Conservation (phyloP, 2,888 invertebrate genomes). For the Coenonympha arcania region DNA sequence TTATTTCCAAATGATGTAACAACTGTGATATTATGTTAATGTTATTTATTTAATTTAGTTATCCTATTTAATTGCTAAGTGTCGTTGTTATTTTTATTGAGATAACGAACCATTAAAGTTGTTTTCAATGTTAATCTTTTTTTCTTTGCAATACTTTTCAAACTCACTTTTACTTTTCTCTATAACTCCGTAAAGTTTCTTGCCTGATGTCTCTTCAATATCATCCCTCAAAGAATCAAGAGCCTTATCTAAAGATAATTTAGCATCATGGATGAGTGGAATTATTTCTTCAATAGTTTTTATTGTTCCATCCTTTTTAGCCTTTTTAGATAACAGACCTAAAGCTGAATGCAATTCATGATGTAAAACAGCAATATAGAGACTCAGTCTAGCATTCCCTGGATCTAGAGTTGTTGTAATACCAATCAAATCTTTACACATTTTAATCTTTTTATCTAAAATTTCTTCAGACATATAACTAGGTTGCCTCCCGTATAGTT, state of each 20-base stretch:
- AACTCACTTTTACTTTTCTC: constrained; percentile 50
- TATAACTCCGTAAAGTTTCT: constrained; percentile 66
- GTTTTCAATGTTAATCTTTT: constrained; percentile 20
- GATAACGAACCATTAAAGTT: no score
- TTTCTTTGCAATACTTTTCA: constrained; percentile 21
- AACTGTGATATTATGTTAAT: constrained; percentile 36
- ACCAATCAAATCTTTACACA: constrained; percentile 78
- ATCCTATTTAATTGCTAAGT: constrained; percentile 5
- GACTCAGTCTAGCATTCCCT: constrained; percentile 79
- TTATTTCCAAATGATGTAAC: constrained; percentile 19
- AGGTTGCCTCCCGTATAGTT: constrained; percentile 82
- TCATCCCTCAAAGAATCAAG: constrained; percentile 67
- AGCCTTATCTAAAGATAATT: constrained; percentile 57
- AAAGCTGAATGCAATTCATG: constrained; percentile 79
- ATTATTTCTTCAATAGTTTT: constrained; percentile 54
- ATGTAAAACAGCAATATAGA: constrained; percentile 84
- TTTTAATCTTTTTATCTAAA: constrained; percentile 77
- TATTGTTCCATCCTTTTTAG: constrained; percentile 42
- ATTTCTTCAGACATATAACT: constrained; percentile 77
- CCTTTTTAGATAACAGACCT: constrained; percentile 63
- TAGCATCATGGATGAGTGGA: constrained; percentile 59
- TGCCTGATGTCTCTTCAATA: constrained; percentile 69
- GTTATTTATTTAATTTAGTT: neutral
- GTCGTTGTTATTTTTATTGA: no score
- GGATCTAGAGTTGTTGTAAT: constrained; percentile 81